Base-by-base conservation (phyloP, 2,797 vertebrate genomes). In the Siniperca obscura region DNA sequence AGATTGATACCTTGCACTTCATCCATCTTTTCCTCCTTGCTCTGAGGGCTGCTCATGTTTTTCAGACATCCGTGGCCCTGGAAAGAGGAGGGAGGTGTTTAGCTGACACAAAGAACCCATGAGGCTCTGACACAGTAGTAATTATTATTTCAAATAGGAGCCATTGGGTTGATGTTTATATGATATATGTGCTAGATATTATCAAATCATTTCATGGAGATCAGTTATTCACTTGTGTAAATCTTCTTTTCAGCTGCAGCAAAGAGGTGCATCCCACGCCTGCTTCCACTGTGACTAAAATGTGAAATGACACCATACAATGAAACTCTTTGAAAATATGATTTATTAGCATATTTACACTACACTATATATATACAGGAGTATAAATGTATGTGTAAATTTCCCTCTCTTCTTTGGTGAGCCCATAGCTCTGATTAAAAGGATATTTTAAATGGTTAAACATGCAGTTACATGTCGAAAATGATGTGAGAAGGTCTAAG, bases 71-170 rank as follows among this genome's bases (percentile, higher is more conserved):
- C 44, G 25, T 67, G 76, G 67, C 34, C 85, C 90, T 92, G 80
- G 42, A 86, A 79, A 87, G 62, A 90, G 81, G 84, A 89, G 66
- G 82, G 38, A 85, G 46, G 80, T 1, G 14, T 87, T 89, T 72
- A 91, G 88, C 81, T 30, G 70, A 78, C 25, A 81, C 40, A 50
- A 70, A 64, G 46, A 57, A 61, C 1, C 14, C 12, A 4, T 2
- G 0, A 46, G 34, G 21, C 40, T 46, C 59, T 17, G 3, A 56
- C 59, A 77, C n/a, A 59, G 5, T 36, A 16, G 36, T 2, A 3
- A 22, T 11, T 44, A 55, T 36, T 10, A 19, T 36, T 65, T 69
- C 11, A 73, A 14, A 36, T 4, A 52, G 34, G 25, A 70, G 13
- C 44, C 46, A 42, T 2, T n/a, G 34, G 25, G 25, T 27, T 48